These are phyloP conservation scores for Pelobates fuscus DNA, from an alignment of 2,113 vertebrate species.

Conservation along the genomic window DNA sequence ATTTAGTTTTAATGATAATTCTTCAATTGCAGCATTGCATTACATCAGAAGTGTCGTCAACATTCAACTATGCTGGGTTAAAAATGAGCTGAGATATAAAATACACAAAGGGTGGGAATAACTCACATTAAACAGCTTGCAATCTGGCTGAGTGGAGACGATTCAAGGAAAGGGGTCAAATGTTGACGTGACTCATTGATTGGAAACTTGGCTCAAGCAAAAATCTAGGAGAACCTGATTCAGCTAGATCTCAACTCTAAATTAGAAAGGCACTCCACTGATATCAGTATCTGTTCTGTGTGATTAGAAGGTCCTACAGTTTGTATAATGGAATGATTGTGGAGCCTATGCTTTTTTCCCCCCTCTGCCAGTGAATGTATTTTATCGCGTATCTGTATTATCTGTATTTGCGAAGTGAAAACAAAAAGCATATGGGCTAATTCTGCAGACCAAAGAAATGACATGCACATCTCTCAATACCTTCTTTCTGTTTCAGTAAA, in stretches of 20 bases:
- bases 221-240: slow-evolving; percentile 8
- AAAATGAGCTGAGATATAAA: not conserved
- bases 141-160: not conserved
- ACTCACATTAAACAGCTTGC: not conserved
- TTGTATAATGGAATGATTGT: slow-evolving; percentile 8
- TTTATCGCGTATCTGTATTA: not conserved
- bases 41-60: not conserved
- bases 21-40: not conserved
- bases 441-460: slow-evolving; percentile 14
- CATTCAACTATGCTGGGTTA: not conserved
- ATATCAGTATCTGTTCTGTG: not conserved
- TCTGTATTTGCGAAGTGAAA: slow-evolving; percentile 5
- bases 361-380: slow-evolving; percentile 11
- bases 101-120: not conserved
- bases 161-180: not conserved
- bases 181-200: slow-evolving; percentile 26
- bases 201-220: slow-evolving; percentile 31
- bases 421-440: slow-evolving; percentile 9
- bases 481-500: not conserved
- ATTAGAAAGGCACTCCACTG: not conserved
- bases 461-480: slow-evolving; percentile 19
- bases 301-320: not conserved
- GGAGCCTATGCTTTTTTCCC: slow-evolving; percentile 28
- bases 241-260: not conserved
- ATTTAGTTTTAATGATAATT: not conserved